Base-by-base conservation (phyloP, 2,797 vertebrate species). In the Leptoclinus maculatus region DNA sequence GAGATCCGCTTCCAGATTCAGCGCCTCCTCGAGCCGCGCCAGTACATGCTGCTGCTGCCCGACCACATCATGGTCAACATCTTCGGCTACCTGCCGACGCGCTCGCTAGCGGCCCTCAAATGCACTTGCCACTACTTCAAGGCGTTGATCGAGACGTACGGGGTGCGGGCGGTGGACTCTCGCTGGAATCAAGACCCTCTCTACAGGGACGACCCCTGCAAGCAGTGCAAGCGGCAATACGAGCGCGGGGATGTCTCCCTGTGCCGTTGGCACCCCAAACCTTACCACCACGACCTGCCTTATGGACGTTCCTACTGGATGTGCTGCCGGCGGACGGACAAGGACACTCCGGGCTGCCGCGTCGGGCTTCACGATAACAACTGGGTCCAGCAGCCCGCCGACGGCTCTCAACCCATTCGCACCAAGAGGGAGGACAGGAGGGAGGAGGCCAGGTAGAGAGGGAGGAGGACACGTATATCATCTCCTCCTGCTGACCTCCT, bases 281-380 rank as follows among this genome's bases (percentile, higher is more conserved):
- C 98, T 93, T 99, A 99, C 94, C 98, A 99, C 97, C 98, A 99
- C 7, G 98, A 99, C 96, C 95, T 99, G 94, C 98, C 98, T 95
- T 99, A 99, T 0, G 98, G 98, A 93, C 96, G 98, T 3, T 99
- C 98, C 68, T 99, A 99, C 86, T 99, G 98, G 98, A 99, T 99
- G 97, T 99, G 98, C 87, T 99, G 98, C 91, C 96, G 98, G 3
- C 92, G 97, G 12, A 95, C 96, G 0, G 97, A 99, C 38, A 96
- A 97, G 2, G 97, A 98, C 74, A 97, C 98, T 0, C 97, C 97
- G 0, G 98, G 98, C 14, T 99, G 98, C 84, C 93, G 97, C 16
- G 95, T 98, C 10, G 98, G 97, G 2, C 93, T 99, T 59, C 98
- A 99, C 0, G 98, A 99, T 56, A 99, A 99, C 91, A 97, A 99